Evolutionary conservation across 2,797 vertebrate genomes (phyloP), one percentile per base, ranked within the genome.

Genomic region (Choloepus didactylus): DNA sequence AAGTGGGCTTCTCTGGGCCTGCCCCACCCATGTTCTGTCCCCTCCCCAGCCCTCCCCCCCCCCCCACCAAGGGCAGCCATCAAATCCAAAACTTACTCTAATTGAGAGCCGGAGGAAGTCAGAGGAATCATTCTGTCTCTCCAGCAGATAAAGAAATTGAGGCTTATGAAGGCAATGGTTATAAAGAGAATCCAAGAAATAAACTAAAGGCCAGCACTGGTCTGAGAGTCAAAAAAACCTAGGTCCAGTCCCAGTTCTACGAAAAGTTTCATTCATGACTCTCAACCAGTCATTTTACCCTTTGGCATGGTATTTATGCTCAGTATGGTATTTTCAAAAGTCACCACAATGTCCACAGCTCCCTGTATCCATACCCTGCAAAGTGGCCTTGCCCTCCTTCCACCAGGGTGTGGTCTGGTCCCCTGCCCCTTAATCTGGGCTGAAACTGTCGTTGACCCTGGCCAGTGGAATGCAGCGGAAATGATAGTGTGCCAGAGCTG

Each of bases 141-240:
- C 59, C 29, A 46, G 4, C 64, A 85, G 38, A 46, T 31, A 66
- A 79, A 29, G 56, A 72, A 94, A 82, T 29, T 7, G 49, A 72
- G 73, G 7, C 9, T 3, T 60, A 84, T 4, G 27, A 41, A 46
- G n/a, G 44, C 7, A 23, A 81, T 21, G 44, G 8, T 41, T 59
- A 87, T 49, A 64, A 15, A 77, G 49, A 86, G 73, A 94, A 85
- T 27, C 7, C 29, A 83, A 88, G 56, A 35, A 35, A 90, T 69
- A 83, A 93, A 76, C 29, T n/a, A 62, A 67, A 29, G 9, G 25
- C 23, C 49, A 59, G 18, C 18, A 10, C 27, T 62, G 27, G n/a
- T 82, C 19, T 60, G 15, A 87, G 16, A 51, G 35, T 31, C 19
- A 31, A 81, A 49, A 81, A 44, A 46, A 46, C 81, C 44, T n/a